phyloP scores from a whole-genome alignment of 2,113 vertebrate species.

The Dendrocopos noguchii region DNA sequence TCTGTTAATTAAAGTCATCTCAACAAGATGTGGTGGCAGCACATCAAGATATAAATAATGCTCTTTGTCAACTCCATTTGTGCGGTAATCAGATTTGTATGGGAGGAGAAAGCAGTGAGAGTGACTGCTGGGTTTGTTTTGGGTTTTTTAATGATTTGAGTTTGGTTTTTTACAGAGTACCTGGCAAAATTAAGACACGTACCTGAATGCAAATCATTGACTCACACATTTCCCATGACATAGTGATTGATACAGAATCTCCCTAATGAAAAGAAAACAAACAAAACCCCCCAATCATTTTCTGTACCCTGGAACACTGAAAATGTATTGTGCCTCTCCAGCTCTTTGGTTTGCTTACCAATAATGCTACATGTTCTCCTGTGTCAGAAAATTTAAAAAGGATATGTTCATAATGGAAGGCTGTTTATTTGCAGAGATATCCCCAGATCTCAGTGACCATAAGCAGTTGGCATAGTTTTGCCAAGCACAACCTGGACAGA shows the following conservation, averaged over 20 bases:
- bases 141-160: background rate
- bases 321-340: background rate
- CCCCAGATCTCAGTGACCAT: background rate
- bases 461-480: background rate
- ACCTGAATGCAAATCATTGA: slow-evolving; percentile 73
- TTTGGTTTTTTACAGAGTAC: background rate
- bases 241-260: slow-evolving; percentile 28
- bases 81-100: background rate
- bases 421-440: background rate
- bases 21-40: background rate
- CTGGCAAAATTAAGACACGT: background rate
- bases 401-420: background rate
- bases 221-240: slow-evolving; percentile 55
- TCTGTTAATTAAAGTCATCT: slow-evolving; percentile 40
- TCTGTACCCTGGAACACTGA: background rate
- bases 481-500: background rate
- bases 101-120: background rate
- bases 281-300: background rate
- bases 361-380: background rate
- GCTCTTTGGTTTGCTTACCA: background rate
- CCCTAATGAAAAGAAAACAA: slow-evolving; percentile 37
- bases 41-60: slow-evolving; percentile 23
- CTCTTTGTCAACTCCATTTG: background rate
- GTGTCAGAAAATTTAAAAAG: background rate
- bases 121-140: background rate